phyloP scores from a whole-genome alignment of 1,140 invertebrate genomes.

The silkworm (Bombyx mori) region ASM3026992v2 NC_085113.1:10917001-10917500 shows the following conservation, averaged over 20 bases:
- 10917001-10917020: slow-evolving; percentile 2
- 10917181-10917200: slow-evolving; percentile 2
- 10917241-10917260: neutral
- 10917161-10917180: neutral
- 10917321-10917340: neutral
- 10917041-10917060: slow-evolving; percentile 2
- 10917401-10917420: neutral
- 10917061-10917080: slow-evolving; percentile 2
- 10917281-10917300: neutral
- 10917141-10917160: slow-evolving; percentile 3
- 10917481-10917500: neutral
- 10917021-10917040: slow-evolving; percentile 1
- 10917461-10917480: neutral
- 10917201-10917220: neutral
- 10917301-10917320: neutral
- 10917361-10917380: neutral
- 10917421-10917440: neutral
- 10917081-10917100: slow-evolving; percentile 4
- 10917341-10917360: neutral
- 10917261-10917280: neutral
- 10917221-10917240: neutral
- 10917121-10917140: slow-evolving; percentile 5
- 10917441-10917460: neutral
- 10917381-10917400: neutral
- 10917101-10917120: slow-evolving; percentile 6